phyloP scores from a whole-genome alignment of 37 sponge, comb jelly and placozoan genomes.

The Ianthella basta region DNA sequence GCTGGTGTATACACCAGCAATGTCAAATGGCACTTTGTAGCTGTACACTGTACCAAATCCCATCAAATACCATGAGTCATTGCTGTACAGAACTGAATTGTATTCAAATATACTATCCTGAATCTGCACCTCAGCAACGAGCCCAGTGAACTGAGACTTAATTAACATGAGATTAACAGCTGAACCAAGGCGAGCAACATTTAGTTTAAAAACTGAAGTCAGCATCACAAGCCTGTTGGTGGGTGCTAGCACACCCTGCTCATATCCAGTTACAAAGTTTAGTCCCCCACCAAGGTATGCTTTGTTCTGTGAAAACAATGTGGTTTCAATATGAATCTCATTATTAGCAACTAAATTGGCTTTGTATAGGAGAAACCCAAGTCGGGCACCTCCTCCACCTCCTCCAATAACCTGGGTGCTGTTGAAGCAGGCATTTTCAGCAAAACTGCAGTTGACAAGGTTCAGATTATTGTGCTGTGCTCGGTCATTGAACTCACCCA shows the following conservation, averaged over 20 bases:
- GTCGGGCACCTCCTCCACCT: neutral
- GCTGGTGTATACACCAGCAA: too few relatives aligned
- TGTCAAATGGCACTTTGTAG: neutral
- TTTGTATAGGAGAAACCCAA: neutral
- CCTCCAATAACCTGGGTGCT: neutral
- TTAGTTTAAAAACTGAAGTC: neutral
- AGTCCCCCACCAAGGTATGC: constrained; percentile 25
- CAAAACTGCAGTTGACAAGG: neutral
- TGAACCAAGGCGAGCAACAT: constrained; percentile 16
- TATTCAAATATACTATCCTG: neutral
- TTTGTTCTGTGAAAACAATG: neutral
- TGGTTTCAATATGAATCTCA: neutral
- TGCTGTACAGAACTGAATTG: neutral
- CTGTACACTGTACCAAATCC: constrained; percentile 5
- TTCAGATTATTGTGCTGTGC: neutral
- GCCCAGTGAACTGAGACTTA: neutral
- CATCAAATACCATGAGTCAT: neutral
- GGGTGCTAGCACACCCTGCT: neutral
- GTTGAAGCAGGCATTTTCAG: neutral
- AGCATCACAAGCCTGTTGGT: neutral
- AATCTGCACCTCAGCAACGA: neutral
- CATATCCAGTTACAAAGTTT: neutral
- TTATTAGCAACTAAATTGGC: neutral
- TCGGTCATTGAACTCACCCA: constrained; percentile 12
- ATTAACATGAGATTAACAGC: neutral